Evolutionary conservation across 2,888 invertebrate species (phyloP).

Genomic region (Ormyrus labotus): DNA sequence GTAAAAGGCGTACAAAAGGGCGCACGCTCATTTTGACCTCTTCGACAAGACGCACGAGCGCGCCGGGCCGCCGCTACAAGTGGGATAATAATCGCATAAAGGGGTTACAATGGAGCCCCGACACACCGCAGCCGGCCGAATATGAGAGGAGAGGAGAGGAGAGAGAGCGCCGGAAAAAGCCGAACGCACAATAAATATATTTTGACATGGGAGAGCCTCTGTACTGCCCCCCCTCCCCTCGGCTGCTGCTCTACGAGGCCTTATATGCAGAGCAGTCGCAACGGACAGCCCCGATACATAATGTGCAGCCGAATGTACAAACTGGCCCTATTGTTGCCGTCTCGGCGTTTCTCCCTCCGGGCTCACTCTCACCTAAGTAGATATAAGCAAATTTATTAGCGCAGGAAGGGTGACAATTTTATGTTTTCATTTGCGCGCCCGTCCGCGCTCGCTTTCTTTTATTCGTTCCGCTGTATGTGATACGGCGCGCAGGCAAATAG

Average conservation of each 20-base stretch:
- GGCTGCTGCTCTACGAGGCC: background rate
- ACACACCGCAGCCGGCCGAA: slow-evolving; percentile 69
- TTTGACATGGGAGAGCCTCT: slow-evolving; percentile 74
- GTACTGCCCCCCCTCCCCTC: slow-evolving; percentile 36
- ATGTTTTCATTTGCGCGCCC: slow-evolving; percentile 63
- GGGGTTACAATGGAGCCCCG: slow-evolving; percentile 69
- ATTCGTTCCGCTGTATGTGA: background rate
- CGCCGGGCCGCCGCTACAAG: slow-evolving; percentile 64
- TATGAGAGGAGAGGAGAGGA: slow-evolving; percentile 41
- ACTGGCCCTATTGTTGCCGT: slow-evolving; percentile 42
- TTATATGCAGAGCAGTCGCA: slow-evolving; percentile 14
- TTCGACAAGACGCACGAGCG: slow-evolving; percentile 60
- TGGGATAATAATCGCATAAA: slow-evolving; percentile 74
- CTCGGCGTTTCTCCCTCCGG: background rate
- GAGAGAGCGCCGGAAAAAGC: slow-evolving; percentile 47
- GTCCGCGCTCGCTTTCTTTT: slow-evolving; percentile 4
- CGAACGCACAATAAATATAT: slow-evolving; percentile 73
- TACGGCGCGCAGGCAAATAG: background rate
- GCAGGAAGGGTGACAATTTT: slow-evolving; percentile 61
- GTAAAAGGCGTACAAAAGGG: slow-evolving; percentile 27
- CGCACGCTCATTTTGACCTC: slow-evolving; percentile 46
- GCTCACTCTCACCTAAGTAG: slow-evolving; percentile 5
- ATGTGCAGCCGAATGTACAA: slow-evolving; percentile 45
- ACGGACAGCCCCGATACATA: background rate
- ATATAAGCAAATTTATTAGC: slow-evolving; percentile 54